Evolutionary conservation across 2,113 vertebrate genomes (phyloP).

Genomic region (Vimba vimba): DNA sequence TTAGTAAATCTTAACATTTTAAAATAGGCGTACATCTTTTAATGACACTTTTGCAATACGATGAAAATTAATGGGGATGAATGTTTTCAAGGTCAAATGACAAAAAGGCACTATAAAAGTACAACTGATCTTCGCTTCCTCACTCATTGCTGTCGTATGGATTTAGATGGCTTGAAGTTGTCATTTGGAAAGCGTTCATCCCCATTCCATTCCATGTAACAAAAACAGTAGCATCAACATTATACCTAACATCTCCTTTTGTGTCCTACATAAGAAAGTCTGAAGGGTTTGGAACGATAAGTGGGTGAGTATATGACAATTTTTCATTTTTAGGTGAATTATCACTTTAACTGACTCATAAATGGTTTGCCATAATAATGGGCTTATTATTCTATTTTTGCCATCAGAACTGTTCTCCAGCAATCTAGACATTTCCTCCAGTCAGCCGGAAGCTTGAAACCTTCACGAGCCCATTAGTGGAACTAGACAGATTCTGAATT

Average conservation of each 20-base stretch:
- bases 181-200: neutral
- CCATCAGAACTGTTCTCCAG: neutral
- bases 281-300: neutral
- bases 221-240: neutral
- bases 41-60: neutral
- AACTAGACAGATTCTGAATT: constrained; percentile 11
- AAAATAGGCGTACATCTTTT: too few relatives aligned
- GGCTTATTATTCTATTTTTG: constrained; percentile 24
- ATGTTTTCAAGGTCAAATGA: neutral
- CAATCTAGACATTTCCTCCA: constrained; percentile 12
- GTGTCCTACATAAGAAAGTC: neutral
- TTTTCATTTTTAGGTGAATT: constrained; percentile 1
- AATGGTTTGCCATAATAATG: constrained; percentile 9
- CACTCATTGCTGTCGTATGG: neutral
- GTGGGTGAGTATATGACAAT: neutral
- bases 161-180: neutral
- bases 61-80: neutral
- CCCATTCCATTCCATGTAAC: neutral
- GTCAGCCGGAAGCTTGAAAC: constrained; percentile 22
- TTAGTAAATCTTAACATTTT: too few relatives aligned
- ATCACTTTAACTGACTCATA: constrained; percentile 4
- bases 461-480: constrained; percentile 36
- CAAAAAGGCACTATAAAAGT: neutral
- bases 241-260: neutral
- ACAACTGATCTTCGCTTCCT: neutral